Conservation (phyloP, 2,113 vertebrate species). For the Hyla sarda region DNA sequence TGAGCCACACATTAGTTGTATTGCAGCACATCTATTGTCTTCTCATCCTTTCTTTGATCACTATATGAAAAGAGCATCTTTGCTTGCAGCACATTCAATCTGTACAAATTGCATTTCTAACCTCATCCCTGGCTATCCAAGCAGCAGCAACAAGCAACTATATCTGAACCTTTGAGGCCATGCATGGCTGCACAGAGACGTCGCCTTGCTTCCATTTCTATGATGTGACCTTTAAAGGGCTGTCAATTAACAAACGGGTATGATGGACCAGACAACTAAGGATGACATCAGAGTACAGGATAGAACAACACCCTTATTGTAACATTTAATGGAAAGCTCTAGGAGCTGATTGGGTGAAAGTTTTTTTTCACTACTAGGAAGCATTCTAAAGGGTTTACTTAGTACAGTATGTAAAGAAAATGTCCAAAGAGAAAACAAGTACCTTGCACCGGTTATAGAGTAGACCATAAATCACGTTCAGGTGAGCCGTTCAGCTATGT, state of each 20-base stretch:
- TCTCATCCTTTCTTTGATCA: not conserved
- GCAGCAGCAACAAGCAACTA: no score
- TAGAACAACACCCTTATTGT: not conserved
- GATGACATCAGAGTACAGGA: not conserved
- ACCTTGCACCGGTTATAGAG: no score
- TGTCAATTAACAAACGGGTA: not conserved
- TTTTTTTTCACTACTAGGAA: no score
- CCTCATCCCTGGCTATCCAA: not conserved
- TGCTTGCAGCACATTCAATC: not conserved
- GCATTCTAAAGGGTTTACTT: no score
- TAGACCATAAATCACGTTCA: no score
- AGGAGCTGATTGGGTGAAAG: no score
- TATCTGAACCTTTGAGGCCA: not conserved
- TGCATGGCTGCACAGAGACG: not conserved
- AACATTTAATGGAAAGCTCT: not conserved
- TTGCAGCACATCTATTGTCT: not conserved
- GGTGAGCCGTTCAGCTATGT: no score
- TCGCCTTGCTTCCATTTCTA: not conserved
- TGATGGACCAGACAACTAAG: not conserved
- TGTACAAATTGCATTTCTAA: not conserved
- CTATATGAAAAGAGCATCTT: not conserved
- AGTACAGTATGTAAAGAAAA: no score
- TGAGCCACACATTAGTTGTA: not conserved
- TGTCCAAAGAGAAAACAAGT: no score
- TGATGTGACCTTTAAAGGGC: constrained; percentile 2